Evolutionary conservation across 2,888 invertebrate genomes (phyloP).

Genomic region (Ceraclea dissimilis): DNA sequence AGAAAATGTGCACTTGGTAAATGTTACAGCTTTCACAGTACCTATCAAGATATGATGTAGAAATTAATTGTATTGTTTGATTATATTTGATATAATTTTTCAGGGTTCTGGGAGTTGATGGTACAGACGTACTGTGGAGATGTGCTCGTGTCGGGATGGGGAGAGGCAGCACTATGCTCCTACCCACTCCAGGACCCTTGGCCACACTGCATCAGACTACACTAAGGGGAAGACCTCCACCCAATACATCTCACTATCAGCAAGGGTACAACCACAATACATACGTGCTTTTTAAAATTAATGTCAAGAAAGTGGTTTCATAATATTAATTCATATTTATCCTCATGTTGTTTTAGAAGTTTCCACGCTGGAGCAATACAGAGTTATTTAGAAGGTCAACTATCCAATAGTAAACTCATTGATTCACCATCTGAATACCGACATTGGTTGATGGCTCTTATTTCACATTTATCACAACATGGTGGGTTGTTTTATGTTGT

Average conservation of each 20-base stretch:
- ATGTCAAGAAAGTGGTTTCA: too few species aligned
- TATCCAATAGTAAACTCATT: slow-evolving; percentile 61
- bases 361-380: slow-evolving; percentile 42
- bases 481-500: slow-evolving; percentile 46
- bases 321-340: too few species aligned
- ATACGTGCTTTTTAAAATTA: neutral
- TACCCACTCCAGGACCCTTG: slow-evolving; percentile 32
- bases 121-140: slow-evolving; percentile 40
- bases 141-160: slow-evolving; percentile 30
- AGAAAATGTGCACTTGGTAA: slow-evolving; percentile 69
- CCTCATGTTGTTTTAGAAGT: slow-evolving; percentile 27
- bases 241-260: slow-evolving; percentile 23
- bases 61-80: neutral
- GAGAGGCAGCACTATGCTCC: slow-evolving; percentile 37
- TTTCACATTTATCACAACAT: slow-evolving; percentile 54
- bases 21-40: too few species aligned
- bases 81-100: neutral
- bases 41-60: neutral
- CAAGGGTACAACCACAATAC: slow-evolving; percentile 21
- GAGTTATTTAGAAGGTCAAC: slow-evolving; percentile 65
- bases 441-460: slow-evolving; percentile 60
- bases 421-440: slow-evolving; percentile 65
- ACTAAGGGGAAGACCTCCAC: slow-evolving; percentile 28
- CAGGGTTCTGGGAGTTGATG: slow-evolving; percentile 44
- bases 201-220: slow-evolving; percentile 33